Conservation (phyloP, 2,113 vertebrate genomes). For the Microtus oregoni region DNA sequence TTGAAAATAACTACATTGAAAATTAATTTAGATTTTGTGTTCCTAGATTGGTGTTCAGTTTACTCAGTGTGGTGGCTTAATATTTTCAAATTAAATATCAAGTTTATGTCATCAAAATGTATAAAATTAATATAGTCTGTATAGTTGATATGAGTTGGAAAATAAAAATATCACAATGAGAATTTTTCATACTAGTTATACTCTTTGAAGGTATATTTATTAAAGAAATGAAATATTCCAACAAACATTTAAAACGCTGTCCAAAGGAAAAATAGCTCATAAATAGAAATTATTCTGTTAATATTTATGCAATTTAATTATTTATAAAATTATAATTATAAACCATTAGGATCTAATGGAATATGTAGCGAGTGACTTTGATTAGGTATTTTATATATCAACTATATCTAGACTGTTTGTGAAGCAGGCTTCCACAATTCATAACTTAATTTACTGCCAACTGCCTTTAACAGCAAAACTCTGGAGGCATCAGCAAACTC, state of each 20-base stretch:
- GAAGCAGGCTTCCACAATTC: background rate
- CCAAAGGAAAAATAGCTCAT: conserved; percentile 4
- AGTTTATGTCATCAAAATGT: conserved; percentile 22
- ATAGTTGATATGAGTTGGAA: background rate
- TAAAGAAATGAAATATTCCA: background rate
- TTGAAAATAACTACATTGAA: background rate
- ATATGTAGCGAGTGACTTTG: background rate
- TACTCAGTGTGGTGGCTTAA: background rate
- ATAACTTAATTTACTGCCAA: background rate
- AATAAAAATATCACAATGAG: background rate
- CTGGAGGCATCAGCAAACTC: background rate
- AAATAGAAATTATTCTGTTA: conserved; percentile 37
- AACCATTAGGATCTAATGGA: background rate
- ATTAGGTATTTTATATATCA: background rate
- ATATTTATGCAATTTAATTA: background rate
- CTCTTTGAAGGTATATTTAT: background rate
- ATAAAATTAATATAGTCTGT: background rate
- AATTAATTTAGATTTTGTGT: background rate
- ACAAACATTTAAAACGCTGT: background rate
- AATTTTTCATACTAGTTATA: background rate
- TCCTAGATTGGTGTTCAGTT: background rate
- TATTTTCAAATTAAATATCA: background rate
- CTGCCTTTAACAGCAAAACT: background rate
- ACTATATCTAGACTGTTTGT: background rate
- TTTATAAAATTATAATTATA: conserved; percentile 10